phyloP scores from a whole-genome alignment of 92 coral and sea anemone species.

The Umimayanthus chanpuru region DNA sequence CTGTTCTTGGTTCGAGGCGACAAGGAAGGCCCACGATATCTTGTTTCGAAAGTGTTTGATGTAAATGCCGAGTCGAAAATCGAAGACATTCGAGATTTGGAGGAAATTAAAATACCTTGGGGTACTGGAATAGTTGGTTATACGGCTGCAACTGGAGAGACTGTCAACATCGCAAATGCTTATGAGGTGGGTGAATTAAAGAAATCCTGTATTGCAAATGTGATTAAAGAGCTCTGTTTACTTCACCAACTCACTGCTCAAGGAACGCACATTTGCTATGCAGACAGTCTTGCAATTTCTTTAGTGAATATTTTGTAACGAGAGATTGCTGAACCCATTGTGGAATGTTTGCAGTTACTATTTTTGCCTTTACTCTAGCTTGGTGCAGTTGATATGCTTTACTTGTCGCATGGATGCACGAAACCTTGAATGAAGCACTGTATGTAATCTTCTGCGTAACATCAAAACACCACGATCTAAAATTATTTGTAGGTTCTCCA shows the following conservation, averaged over 20 bases:
- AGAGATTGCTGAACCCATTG: neutral
- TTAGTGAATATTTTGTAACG: conserved; percentile 8
- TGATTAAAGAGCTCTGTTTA: conserved; percentile 32
- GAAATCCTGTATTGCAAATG: conserved; percentile 14
- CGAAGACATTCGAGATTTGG: conserved; percentile 93
- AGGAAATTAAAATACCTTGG: conserved; percentile 93
- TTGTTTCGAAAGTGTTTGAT: conserved; percentile 98
- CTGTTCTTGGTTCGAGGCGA: conserved; percentile 97
- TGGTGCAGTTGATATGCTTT: neutral
- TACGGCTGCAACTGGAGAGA: conserved; percentile 96
- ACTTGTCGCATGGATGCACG: conserved; percentile 18
- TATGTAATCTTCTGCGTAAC: neutral
- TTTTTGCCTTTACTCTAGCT: neutral
- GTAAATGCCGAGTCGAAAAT: conserved; percentile 98
- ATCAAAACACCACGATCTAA: neutral
- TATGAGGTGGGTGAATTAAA: conserved; percentile 77
- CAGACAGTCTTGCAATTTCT: neutral
- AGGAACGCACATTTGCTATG: conserved; percentile 13
- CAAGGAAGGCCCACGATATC: conserved; percentile 91
- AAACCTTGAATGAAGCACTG: neutral
- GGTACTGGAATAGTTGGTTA: conserved; percentile 99
- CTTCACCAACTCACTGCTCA: neutral
- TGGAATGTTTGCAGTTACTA: conserved; percentile 1
- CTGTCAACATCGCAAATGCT: conserved; percentile 96
- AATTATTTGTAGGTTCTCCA: conserved; percentile 19